These are phyloP conservation scores for Synanthedon vespiformis DNA, from an alignment of 2,888 invertebrate species.

Conservation along the genomic window DNA sequence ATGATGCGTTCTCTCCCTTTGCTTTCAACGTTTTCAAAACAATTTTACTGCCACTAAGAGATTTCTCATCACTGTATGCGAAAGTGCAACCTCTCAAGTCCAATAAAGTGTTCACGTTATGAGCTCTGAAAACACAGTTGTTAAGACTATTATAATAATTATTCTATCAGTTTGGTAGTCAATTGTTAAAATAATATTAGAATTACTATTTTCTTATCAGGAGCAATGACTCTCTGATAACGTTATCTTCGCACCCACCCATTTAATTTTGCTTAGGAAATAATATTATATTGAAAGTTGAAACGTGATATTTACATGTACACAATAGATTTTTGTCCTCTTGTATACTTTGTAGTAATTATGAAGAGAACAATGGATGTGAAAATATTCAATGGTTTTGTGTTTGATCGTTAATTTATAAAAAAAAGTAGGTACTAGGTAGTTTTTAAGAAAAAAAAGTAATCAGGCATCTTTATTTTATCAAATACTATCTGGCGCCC, in stretches of 20 bases:
- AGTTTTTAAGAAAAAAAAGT: no score
- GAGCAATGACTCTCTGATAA: slow-evolving; percentile 58
- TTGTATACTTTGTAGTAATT: no score
- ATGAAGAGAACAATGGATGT: no score
- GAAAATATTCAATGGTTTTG: no score
- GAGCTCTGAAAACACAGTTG: slow-evolving; percentile 43
- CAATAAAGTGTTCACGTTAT: slow-evolving; percentile 66
- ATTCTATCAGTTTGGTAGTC: slow-evolving; percentile 19
- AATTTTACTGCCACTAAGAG: slow-evolving; percentile 67
- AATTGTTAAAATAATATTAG: slow-evolving; percentile 46
- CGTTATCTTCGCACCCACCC: slow-evolving; percentile 43
- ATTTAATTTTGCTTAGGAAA: slow-evolving; percentile 17
- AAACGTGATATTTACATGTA: no score
- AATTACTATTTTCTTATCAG: slow-evolving; percentile 35
- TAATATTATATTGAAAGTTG: background rate
- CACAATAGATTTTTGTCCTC: no score
- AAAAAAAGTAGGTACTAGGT: no score
- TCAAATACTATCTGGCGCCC: no score
- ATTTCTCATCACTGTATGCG: slow-evolving; percentile 66
- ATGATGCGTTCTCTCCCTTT: slow-evolving; percentile 71
- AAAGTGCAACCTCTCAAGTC: slow-evolving; percentile 71
- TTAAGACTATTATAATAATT: background rate
- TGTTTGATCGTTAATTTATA: no score
- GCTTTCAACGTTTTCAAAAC: slow-evolving; percentile 64
- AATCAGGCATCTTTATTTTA: no score